Conservation (phyloP, 2,113 vertebrate genomes). For the Pitta sordida region DNA sequence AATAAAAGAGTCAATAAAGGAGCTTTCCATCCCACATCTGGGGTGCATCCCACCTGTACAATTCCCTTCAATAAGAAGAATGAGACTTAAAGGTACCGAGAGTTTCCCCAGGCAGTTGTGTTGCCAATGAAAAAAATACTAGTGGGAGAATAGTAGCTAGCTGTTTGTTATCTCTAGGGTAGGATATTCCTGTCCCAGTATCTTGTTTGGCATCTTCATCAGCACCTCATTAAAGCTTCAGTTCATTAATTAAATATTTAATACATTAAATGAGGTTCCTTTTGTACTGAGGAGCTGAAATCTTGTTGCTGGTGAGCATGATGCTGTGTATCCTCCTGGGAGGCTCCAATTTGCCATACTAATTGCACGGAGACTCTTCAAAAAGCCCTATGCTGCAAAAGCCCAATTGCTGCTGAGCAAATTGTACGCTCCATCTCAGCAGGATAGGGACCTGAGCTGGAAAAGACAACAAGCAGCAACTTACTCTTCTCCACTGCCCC, state of each 20-base stretch:
- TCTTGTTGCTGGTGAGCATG: slow-evolving; percentile 62
- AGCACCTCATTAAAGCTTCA: slow-evolving; percentile 71
- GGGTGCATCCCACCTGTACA: not conserved
- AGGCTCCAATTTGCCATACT: slow-evolving; percentile 71
- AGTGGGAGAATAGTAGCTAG: slow-evolving; percentile 19
- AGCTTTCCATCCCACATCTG: not conserved
- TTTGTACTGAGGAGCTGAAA: slow-evolving; percentile 50
- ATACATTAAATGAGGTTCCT: slow-evolving; percentile 67
- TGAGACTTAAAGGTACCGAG: slow-evolving; percentile 10
- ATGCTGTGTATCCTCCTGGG: slow-evolving; percentile 68
- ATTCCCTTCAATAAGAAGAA: not conserved
- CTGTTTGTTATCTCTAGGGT: slow-evolving; percentile 39
- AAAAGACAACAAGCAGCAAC: not conserved
- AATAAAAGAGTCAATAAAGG: not conserved
- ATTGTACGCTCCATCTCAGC: not conserved
- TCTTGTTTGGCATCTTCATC: slow-evolving; percentile 66
- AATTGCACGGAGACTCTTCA: slow-evolving; percentile 74
- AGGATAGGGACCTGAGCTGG: slow-evolving; percentile 11
- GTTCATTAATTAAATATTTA: slow-evolving; percentile 77
- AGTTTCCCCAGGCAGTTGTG: not conserved
- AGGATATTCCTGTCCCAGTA: slow-evolving; percentile 37
- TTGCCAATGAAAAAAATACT: slow-evolving; percentile 8
- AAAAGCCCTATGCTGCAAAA: slow-evolving; percentile 46
- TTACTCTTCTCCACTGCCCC: not conserved
- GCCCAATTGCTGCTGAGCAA: slow-evolving; percentile 63